Evolutionary conservation across 2,113 vertebrate genomes (phyloP).

Genomic region (Anarrhichthys ocellatus): DNA sequence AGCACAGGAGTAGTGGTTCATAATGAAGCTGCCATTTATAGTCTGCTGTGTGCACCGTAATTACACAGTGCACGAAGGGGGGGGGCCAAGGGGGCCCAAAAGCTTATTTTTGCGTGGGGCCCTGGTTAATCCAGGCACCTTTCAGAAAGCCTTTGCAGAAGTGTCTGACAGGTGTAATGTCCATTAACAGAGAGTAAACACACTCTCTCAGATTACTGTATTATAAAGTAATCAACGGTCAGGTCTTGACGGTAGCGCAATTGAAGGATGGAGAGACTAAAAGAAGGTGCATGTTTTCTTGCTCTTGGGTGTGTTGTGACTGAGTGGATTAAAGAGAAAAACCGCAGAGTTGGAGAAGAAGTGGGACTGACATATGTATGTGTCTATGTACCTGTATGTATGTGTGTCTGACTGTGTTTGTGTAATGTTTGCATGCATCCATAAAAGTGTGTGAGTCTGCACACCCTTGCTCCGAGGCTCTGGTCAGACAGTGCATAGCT

Average conservation of each 20-base stretch:
- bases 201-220: background rate
- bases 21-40: constrained; percentile 5
- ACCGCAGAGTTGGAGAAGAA: constrained; percentile 53
- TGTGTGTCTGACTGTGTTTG: constrained; percentile 61
- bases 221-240: constrained; percentile 26
- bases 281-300: constrained; percentile 44
- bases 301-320: constrained; percentile 11
- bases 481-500: constrained; percentile 85
- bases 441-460: constrained; percentile 67
- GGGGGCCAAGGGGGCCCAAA: background rate
- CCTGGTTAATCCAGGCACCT: background rate
- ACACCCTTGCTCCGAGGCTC: constrained; percentile 74
- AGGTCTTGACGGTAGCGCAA: constrained; percentile 13
- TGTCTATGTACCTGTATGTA: constrained; percentile 53
- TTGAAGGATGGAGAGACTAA: constrained; percentile 4
- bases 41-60: background rate
- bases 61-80: background rate
- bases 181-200: constrained; percentile 39
- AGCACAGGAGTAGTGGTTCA: background rate
- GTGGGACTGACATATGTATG: constrained; percentile 13
- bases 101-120: background rate
- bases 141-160: constrained; percentile 31
- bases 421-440: constrained; percentile 65
- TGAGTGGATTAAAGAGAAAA: constrained; percentile 50
- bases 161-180: constrained; percentile 33